phyloP scores from a whole-genome alignment of 2,888 invertebrate species.

The Coleophora deauratella region DNA sequence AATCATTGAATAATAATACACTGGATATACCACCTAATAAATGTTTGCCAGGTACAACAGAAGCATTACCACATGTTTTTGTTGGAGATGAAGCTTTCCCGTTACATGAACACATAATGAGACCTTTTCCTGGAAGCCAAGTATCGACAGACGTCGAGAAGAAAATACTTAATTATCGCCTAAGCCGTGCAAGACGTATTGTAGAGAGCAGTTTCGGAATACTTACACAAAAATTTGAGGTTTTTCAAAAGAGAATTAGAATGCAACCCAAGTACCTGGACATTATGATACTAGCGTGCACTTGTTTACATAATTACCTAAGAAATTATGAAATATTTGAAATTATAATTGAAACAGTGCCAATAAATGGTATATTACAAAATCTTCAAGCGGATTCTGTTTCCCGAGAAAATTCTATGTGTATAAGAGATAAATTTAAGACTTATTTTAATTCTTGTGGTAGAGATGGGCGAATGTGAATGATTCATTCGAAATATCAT shows the following conservation, averaged over 20 bases:
- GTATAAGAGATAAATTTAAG: conserved; percentile 2
- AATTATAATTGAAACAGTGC: conserved; percentile 1
- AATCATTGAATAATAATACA: conserved; percentile 8
- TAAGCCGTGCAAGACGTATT: conserved; percentile 3
- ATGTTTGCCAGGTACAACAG: conserved; percentile 11
- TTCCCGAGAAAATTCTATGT: conserved; percentile 3
- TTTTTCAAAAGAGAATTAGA: conserved; percentile 5
- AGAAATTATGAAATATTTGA: not conserved
- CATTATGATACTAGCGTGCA: conserved; percentile 6
- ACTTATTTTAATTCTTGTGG: conserved; percentile 2
- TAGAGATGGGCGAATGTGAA: too few relatives aligned
- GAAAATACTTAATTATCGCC: conserved; percentile 3
- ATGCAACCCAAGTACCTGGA: conserved; percentile 3
- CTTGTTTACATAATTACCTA: conserved; percentile 8
- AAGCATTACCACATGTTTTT: conserved; percentile 9
- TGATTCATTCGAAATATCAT: too few relatives aligned
- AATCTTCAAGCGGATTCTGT: conserved; percentile 3
- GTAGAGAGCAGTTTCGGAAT: conserved; percentile 7
- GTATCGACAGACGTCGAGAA: conserved; percentile 2
- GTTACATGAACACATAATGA: conserved; percentile 8
- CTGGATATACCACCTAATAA: conserved; percentile 11
- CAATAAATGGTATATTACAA: conserved; percentile 4
- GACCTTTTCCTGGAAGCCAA: conserved; percentile 9
- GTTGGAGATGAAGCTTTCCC: conserved; percentile 11
- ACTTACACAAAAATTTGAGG: conserved; percentile 4